phyloP scores from a whole-genome alignment of 2,797 vertebrate species.

The Ceryle rudis region DNA sequence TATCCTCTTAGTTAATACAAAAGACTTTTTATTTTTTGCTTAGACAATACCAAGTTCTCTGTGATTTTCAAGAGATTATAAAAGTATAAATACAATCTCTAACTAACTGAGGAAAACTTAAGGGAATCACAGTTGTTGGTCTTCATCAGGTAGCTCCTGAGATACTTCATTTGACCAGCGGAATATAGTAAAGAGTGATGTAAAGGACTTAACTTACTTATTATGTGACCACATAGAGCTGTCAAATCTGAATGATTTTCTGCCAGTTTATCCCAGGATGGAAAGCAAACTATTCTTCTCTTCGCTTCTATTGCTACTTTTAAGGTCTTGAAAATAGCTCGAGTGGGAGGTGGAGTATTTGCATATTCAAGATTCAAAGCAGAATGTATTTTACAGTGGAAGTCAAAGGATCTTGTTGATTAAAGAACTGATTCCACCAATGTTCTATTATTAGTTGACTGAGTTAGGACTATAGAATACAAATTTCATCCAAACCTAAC shows the following conservation, averaged over 20 bases:
- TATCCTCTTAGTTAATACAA: not conserved
- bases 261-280: constrained; percentile 1
- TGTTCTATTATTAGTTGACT: constrained; percentile 50
- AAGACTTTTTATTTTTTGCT: not conserved
- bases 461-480: not conserved
- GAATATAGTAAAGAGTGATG: not conserved
- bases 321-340: constrained; percentile 61
- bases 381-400: constrained; percentile 48
- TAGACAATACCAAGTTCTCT: not conserved
- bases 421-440: constrained; percentile 20
- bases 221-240: not conserved
- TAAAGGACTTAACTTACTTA: not conserved
- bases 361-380: constrained; percentile 63
- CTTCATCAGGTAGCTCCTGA: not conserved
- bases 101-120: not conserved
- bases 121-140: not conserved
- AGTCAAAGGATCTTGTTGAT: constrained; percentile 54
- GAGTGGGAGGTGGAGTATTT: constrained; percentile 53
- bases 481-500: not conserved
- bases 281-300: constrained; percentile 51
- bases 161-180: not conserved
- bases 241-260: not conserved
- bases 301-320: constrained; percentile 21
- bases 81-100: not conserved
- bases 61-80: not conserved